A percentile compares a stretch with the other conserved stretches of the same genome.
phyloP scores from a whole-genome alignment of 2,888 invertebrate genomes.

The Volucella inanis region DNA sequence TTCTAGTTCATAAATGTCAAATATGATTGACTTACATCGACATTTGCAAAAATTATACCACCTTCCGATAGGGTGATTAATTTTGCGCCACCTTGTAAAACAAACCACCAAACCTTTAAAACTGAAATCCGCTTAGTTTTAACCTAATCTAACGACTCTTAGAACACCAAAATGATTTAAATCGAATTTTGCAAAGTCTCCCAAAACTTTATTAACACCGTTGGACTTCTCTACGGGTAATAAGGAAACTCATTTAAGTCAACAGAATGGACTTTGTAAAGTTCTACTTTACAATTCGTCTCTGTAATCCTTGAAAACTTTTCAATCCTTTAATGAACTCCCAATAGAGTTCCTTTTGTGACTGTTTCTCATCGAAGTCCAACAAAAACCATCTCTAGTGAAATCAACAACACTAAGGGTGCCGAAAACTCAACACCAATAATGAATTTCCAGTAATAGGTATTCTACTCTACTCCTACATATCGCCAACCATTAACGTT shows the following conservation, averaged over 20 bases:
- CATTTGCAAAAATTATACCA: too few relatives aligned
- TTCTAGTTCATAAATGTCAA: too few relatives aligned
- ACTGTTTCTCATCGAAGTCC: neutral
- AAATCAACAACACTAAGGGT: slow-evolving; percentile 21
- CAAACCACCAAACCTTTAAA: too few relatives aligned
- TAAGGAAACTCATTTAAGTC: slow-evolving; percentile 4
- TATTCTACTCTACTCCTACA: neutral
- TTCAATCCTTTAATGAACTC: slow-evolving; percentile 36
- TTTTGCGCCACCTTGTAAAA: too few relatives aligned
- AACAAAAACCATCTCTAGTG: neutral
- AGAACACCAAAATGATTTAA: neutral
- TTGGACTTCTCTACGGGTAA: neutral
- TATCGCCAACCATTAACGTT: slow-evolving; percentile 8
- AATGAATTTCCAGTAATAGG: slow-evolving; percentile 40
- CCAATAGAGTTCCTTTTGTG: slow-evolving; percentile 2
- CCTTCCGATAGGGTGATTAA: too few relatives aligned
- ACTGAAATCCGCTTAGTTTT: too few relatives aligned
- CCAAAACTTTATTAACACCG: slow-evolving; percentile 8
- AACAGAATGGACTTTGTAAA: slow-evolving; percentile 12
- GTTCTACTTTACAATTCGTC: neutral
- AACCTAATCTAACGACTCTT: neutral
- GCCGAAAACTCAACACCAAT: slow-evolving; percentile 31
- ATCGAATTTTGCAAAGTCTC: neutral
- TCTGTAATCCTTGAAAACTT: slow-evolving; percentile 34
- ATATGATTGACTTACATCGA: too few relatives aligned